Conservation (phyloP, 2,113 vertebrate species). For the Suricata suricatta region DNA sequence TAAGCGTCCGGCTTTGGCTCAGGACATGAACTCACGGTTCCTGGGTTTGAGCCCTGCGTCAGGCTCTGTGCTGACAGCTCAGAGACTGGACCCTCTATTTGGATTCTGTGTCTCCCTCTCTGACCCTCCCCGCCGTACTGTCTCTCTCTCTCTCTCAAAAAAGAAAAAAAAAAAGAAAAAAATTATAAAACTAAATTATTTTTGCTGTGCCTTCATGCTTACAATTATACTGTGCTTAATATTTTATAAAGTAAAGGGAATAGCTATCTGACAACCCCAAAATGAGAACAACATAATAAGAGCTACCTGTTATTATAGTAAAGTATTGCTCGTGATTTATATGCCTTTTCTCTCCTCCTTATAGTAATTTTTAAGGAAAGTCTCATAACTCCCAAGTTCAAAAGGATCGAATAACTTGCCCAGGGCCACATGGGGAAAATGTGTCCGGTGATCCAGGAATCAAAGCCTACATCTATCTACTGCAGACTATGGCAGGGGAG, state of each 20-base stretch:
- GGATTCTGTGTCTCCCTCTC: too few species aligned
- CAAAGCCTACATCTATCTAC: neutral
- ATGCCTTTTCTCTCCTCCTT: neutral
- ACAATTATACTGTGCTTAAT: neutral
- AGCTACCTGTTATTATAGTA: neutral
- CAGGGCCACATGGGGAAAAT: neutral
- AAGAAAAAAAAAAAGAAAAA: too few species aligned
- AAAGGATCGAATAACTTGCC: neutral
- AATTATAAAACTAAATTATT: slow-evolving; percentile 32
- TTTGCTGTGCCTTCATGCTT: neutral
- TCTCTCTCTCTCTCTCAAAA: too few species aligned
- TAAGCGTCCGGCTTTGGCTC: too few species aligned
- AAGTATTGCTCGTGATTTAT: neutral
- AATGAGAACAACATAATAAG: neutral
- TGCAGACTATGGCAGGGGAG: neutral
- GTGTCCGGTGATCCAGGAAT: neutral
- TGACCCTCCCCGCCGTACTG: too few species aligned
- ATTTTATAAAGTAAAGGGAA: slow-evolving; percentile 48
- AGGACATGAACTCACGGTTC: too few species aligned
- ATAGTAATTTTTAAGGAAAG: neutral
- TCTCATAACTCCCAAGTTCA: neutral
- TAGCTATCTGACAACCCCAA: neutral
- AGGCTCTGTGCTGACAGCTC: too few species aligned
- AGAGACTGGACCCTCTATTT: too few species aligned
- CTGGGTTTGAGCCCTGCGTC: too few species aligned